A percentile compares a stretch with the other conserved stretches of the same genome.
phyloP scores from a whole-genome alignment of 2,888 invertebrate species.

The Acronicta alni region DNA sequence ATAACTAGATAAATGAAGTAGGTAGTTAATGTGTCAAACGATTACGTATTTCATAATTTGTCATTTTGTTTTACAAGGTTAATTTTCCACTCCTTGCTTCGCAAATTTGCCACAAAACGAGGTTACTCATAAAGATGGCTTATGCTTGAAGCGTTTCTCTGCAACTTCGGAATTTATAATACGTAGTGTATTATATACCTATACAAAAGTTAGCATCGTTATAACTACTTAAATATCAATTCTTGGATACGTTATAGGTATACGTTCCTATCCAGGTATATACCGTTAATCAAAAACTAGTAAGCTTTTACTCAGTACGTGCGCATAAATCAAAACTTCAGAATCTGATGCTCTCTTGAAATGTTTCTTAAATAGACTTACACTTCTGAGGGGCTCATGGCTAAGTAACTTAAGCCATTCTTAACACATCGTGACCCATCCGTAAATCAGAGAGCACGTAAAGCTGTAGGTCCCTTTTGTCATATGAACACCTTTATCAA shows the following conservation, averaged over 20 bases:
- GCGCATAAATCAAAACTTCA: constrained; percentile 65
- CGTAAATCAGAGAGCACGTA: too few species aligned
- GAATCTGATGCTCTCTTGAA: constrained; percentile 20
- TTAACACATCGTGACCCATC: too few species aligned
- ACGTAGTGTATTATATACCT: constrained; percentile 16
- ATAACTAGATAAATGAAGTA: too few species aligned
- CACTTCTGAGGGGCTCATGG: too few species aligned
- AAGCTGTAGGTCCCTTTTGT: too few species aligned
- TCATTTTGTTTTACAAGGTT: not conserved
- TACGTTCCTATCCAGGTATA: constrained; percentile 45
- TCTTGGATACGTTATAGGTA: constrained; percentile 44
- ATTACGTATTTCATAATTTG: too few species aligned
- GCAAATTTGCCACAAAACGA: not conserved
- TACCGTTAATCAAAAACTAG: constrained; percentile 60
- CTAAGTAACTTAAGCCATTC: too few species aligned
- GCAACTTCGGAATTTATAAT: constrained; percentile 36
- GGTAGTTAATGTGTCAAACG: too few species aligned
- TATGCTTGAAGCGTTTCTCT: constrained; percentile 19
- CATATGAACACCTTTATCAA: too few species aligned
- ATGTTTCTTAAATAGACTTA: constrained; percentile 37
- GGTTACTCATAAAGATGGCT: constrained; percentile 3
- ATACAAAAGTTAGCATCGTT: constrained; percentile 48
- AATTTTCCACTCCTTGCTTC: not conserved
- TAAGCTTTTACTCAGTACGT: constrained; percentile 44
- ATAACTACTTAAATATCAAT: constrained; percentile 53